Evolutionary conservation across 2,797 vertebrate genomes (phyloP), one percentile per base, ranked within the genome.

Genomic region (Melanotaenia trifasciata): DNA sequence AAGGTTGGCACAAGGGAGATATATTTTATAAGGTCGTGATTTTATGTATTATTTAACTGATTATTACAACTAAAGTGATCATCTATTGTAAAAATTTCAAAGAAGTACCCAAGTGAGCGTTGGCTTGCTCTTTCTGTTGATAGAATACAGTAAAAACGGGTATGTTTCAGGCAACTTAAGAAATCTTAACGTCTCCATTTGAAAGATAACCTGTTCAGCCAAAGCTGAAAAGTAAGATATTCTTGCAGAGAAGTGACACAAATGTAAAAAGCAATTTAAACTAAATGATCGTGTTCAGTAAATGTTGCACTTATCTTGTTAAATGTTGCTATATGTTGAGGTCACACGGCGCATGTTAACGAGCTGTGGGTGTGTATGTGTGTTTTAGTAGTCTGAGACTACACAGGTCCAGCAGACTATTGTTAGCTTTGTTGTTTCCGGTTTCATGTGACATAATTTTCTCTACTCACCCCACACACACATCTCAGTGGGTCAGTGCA

Each of bases 391-490:
- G 68, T 74, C 67, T 61, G 76, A 47, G 18, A 20, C 20, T 5
- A 58, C 60, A 35, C 67, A 84, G 86, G 85, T 86, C 80, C 84
- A 87, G 40, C 65, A 60, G 68, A 87, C 73, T 67, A 14, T 78
- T 71, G 69, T 65, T 59, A 58, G 62, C 66, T 73, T 63, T 76
- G 78, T 84, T 85, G 80, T 88, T 78, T 81, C 24, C 3, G 74
- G 81, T 73, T 85, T 79, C 60, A 78, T 70, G 67, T 80, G 88
- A 85, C 83, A 90, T 88, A 45, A 83, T 91, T 89, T 86, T 64
- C 67, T 74, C 73, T 56, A 77, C 63, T 76, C 40, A 50, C 32
- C 67, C 10, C 64, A 59, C 80, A 33, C 38, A 58, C 70, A 68
- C 63, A 64, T 63, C 76, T 69, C 61, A 64, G 22, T 71, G 72